Evolutionary conservation across 1,140 invertebrate genomes (phyloP).

Genomic region (Campoletis sonorensis): DNA sequence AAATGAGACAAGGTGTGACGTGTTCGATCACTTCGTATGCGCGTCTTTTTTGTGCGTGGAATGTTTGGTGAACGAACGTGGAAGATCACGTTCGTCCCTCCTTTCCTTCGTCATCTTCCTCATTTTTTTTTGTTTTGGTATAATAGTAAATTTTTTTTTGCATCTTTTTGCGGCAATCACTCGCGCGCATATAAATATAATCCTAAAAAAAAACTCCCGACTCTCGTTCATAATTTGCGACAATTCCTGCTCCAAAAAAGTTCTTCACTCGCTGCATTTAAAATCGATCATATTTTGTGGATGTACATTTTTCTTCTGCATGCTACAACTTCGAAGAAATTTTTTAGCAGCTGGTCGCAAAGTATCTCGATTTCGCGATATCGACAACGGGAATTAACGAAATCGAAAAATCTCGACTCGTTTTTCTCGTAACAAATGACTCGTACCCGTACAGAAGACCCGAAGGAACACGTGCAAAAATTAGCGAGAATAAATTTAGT

Average conservation of each 20-base stretch:
- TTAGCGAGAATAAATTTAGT: neutral
- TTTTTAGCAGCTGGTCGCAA: too few species aligned
- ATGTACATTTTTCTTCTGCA: neutral
- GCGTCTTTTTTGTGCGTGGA: constrained; percentile 40
- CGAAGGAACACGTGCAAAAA: neutral
- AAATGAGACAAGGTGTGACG: neutral
- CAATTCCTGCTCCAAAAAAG: constrained; percentile 30
- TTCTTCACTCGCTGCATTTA: neutral
- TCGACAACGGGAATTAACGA: too few species aligned
- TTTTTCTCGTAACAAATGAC: too few species aligned
- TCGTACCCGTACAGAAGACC: too few species aligned
- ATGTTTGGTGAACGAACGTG: constrained; percentile 27
- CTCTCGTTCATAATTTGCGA: neutral
- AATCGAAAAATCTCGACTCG: too few species aligned
- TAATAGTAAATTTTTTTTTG: constrained; percentile 25
- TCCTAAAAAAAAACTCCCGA: constrained; percentile 19
- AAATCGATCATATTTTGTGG: neutral
- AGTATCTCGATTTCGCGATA: too few species aligned
- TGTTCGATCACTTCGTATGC: constrained; percentile 37
- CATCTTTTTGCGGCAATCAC: neutral
- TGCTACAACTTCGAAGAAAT: too few species aligned
- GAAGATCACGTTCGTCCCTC: neutral
- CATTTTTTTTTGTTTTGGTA: constrained; percentile 1
- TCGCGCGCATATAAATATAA: constrained; percentile 8
- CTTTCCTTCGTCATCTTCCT: neutral